Evolutionary conservation across 92 coral and sea anemone species (phyloP).

Genomic region (Virgularia gustaviana): DNA sequence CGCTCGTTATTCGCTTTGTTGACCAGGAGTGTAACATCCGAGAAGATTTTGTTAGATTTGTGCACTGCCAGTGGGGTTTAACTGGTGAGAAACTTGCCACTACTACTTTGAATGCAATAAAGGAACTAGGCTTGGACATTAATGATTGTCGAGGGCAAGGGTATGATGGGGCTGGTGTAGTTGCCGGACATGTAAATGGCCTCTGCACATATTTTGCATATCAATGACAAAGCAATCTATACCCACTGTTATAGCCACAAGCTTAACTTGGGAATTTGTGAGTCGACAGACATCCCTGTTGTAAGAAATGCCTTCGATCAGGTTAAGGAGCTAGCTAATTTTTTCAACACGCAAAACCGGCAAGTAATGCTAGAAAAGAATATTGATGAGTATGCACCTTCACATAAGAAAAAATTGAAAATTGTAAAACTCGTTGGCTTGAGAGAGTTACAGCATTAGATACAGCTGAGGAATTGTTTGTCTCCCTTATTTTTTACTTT

Average conservation of each 20-base stretch:
- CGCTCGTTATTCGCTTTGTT: not conserved
- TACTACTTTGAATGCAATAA: not conserved
- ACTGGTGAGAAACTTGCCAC: not conserved
- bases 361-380: not conserved
- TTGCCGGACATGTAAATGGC: conserved; percentile 2
- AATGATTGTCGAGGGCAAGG: conserved; percentile 1
- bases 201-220: not conserved
- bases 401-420: not conserved
- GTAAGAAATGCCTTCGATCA: not conserved
- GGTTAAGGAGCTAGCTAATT: not conserved
- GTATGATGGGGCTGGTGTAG: conserved; percentile 13
- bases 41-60: not conserved
- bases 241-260: not conserved
- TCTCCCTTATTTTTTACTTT: not conserved
- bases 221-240: not conserved
- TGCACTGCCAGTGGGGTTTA: not conserved
- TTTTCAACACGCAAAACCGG: not conserved
- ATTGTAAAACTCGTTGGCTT: not conserved
- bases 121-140: not conserved
- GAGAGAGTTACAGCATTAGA: not conserved
- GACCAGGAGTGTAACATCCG: not conserved
- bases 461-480: conserved; percentile 2
- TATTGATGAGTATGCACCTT: not conserved
- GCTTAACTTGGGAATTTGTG: not conserved
- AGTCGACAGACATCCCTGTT: not conserved